Base-by-base conservation (phyloP, 1,140 invertebrate species). In the Papilio aristodemus region DNA sequence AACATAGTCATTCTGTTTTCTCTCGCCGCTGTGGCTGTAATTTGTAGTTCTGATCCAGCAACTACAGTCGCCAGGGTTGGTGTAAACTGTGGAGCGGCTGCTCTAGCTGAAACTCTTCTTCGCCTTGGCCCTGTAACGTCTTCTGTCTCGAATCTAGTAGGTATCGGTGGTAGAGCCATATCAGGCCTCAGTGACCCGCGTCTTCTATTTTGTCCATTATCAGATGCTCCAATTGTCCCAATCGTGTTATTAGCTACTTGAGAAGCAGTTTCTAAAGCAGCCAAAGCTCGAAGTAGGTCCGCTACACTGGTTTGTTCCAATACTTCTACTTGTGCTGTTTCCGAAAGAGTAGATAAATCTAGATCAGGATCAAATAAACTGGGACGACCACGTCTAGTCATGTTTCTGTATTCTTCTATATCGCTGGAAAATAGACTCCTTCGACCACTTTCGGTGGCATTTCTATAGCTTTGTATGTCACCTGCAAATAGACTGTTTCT, bases 261-360 rank as follows among this genome's bases (percentile, higher is more conserved):
- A 22, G 70, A 67, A 57, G 81, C 84, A 6, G 88, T 87, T 67
- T 91, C 89, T 38, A 95, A 84, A 39, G 94, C 93, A 25, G 95
- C 94, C 13, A 96, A 79, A 0, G 95, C 95, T 37, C 95, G 89
- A 13, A 96, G 90, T 19, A 96, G 93, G 86, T 96, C 95, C 2
- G 95, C 95, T 10, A 96, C 87, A 17, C 95, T 96, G 0, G 95
- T 96, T 76, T 96, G 94, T 89, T 96, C 95, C 46, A 96, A 85
- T 22, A 96, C 90, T 78, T 93, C 92, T 19, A 93, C 93, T 73
- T 94, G 91, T 66, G 93, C 90, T 3, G 89, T 84, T 68, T 92
- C 89, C 19, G 92, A 81, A 50, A 91, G 71, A 62, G 75, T 84
- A 41, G 81, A 74, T 68, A 91, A 79, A 68, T 90, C 87, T 4